phyloP scores from a whole-genome alignment of 92 coral and sea anemone species.

The Umimayanthus chanpuru region DNA sequence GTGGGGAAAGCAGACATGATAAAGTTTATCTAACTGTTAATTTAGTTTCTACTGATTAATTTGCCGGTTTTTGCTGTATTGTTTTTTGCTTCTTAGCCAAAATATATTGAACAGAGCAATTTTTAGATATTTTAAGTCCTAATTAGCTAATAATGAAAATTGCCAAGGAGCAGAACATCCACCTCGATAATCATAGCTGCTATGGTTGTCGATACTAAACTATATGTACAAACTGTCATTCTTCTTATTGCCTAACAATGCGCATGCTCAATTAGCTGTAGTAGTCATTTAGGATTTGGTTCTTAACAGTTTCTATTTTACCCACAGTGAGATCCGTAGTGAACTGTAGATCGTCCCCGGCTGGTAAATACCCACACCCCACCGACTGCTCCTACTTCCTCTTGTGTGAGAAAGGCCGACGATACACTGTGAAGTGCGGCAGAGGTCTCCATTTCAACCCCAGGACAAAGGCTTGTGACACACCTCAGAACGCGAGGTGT shows the following conservation, averaged over 20 bases:
- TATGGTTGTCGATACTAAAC: no score
- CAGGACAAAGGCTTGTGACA: conserved; percentile 5
- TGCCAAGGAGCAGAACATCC: neutral
- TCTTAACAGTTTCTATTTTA: neutral
- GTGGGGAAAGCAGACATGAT: no score
- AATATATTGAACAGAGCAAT: no score
- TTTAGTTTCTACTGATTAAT: neutral
- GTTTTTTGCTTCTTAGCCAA: neutral
- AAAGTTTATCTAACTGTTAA: no score
- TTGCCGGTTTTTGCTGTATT: neutral
- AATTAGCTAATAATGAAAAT: neutral
- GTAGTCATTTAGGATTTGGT: neutral
- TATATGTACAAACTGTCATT: no score
- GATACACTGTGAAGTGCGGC: conserved; percentile 13
- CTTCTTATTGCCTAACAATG: neutral
- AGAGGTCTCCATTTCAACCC: conserved; percentile 1
- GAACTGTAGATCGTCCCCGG: conserved; percentile 1
- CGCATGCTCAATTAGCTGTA: neutral
- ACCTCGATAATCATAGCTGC: no score
- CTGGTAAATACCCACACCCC: conserved; percentile 17
- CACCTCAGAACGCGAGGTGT: conserved; percentile 10
- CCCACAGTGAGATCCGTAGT: conserved; percentile 6
- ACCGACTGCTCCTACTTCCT: conserved; percentile 7
- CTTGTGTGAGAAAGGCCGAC: neutral
- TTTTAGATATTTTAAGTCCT: neutral